phyloP scores from a whole-genome alignment of 2,888 invertebrate species.

The Philereme vetulata region DNA sequence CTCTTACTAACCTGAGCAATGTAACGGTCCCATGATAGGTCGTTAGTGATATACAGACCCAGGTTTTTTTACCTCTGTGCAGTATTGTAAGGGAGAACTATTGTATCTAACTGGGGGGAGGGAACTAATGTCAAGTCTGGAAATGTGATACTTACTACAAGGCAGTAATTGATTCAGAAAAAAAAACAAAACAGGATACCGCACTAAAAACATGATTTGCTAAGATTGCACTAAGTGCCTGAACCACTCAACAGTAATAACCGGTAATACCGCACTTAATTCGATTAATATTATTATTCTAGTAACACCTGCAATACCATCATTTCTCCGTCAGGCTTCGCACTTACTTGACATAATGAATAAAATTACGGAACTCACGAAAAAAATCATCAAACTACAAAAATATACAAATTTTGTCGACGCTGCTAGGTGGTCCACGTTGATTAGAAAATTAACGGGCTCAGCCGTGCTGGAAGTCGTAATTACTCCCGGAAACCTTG shows the following conservation, averaged over 20 bases:
- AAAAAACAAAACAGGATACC: too few species aligned
- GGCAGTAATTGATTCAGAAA: too few species aligned
- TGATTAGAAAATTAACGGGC: slow-evolving; percentile 53
- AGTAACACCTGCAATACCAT: slow-evolving; percentile 7
- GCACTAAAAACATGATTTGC: too few species aligned
- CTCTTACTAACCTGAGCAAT: too few species aligned
- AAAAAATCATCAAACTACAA: slow-evolving; percentile 31
- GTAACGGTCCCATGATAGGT: too few species aligned
- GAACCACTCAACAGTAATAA: slow-evolving; percentile 5
- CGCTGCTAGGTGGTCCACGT: slow-evolving; percentile 42
- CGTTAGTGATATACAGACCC: too few species aligned
- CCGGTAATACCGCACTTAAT: slow-evolving; percentile 7
- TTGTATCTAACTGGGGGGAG: too few species aligned
- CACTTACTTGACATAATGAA: slow-evolving; percentile 13
- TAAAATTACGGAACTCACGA: slow-evolving; percentile 30
- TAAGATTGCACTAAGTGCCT: slow-evolving; percentile 6
- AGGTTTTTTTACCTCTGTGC: too few species aligned
- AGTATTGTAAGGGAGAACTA: too few species aligned
- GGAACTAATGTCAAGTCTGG: too few species aligned
- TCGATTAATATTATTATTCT: slow-evolving; percentile 1
- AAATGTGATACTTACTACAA: too few species aligned
- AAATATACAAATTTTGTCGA: slow-evolving; percentile 54
- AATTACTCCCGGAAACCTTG: slow-evolving; percentile 30
- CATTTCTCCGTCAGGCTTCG: slow-evolving; percentile 4
- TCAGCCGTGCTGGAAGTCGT: slow-evolving; percentile 44